Base-by-base conservation (phyloP, 2,888 invertebrate genomes). In the Limnephilus rhombicus region DNA sequence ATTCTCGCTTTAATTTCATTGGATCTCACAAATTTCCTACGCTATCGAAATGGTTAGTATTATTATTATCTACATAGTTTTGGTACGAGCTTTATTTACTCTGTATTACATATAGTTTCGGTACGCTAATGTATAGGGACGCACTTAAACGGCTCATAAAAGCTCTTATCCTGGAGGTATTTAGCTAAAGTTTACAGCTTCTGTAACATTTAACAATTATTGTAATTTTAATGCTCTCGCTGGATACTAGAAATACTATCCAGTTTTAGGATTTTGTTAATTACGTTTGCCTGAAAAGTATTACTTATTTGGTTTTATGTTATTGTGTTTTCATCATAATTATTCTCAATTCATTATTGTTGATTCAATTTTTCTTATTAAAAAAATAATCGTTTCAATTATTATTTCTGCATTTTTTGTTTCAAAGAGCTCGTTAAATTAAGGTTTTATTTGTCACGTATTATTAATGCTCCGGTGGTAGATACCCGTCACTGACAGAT, bases 41-140 rank as follows among this genome's bases (percentile, higher is more conserved):
- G 86, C 86, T 86, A 53, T 86, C 45, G 45, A 49, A 86, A 86
- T 45, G 86, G 49, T 86, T 86, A 29, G 29, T 82, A 18, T 82
- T 49, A 45, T 86, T 18, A 18, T 82, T 86, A 45, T 86, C n/a
- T 86, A 31, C 45, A 29, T 49, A 86, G 86, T 86, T 86, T 45
- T 49, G 45, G 29, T 45, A 86, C 49, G 18, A 68, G 68, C 86
- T 45, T 86, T 49, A 49, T 86, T 83, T 29, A 86, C 53, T 29
- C n/a, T 45, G 45, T 45, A 49, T 18, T 45, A 45, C 86, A 45
- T 86, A 86, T 53, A 86, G 86, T 37, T 83, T 18, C 37, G 83
- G 24, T 24, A 24, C 68, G 68, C 24, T 68, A 68, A 68, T 68
- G 68, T 68, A 68, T 24, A 68, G 68, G 24, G 68, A 68, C 68